phyloP scores from a whole-genome alignment of 2,888 invertebrate genomes.

The Chrysina gloriosa region DNA sequence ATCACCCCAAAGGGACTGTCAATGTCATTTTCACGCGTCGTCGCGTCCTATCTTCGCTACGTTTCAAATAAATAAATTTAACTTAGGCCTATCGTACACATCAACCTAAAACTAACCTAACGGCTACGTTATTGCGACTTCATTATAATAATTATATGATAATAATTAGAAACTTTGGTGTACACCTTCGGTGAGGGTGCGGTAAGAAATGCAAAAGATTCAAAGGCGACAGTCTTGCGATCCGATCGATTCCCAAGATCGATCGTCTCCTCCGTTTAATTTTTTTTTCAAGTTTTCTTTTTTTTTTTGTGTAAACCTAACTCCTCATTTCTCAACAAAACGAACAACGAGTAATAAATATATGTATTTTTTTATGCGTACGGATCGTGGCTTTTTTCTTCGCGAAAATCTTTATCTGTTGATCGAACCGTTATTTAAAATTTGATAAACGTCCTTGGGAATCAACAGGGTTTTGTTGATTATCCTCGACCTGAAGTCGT shows the following conservation, averaged over 20 bases:
- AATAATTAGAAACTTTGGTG: conserved; percentile 28
- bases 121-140: background rate
- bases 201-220: conserved; percentile 16
- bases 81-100: background rate
- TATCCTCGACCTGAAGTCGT: conserved; percentile 55
- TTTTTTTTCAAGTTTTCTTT: conserved; percentile 5
- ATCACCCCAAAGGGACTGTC: too few relatives aligned
- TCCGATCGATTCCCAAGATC: background rate
- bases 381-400: background rate
- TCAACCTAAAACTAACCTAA: background rate
- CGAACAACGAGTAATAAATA: conserved; percentile 18
- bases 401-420: conserved; percentile 52
- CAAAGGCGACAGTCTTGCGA: conserved; percentile 23
- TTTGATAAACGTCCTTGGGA: conserved; percentile 54
- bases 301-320: too few relatives aligned
- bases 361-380: background rate
- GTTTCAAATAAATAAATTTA: conserved; percentile 22
- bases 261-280: background rate
- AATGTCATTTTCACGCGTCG: too few relatives aligned
- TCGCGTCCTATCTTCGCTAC: background rate
- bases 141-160: conserved; percentile 6
- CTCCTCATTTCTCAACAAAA: too few relatives aligned
- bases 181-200: conserved; percentile 7
- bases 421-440: conserved; percentile 47
- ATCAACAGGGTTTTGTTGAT: conserved; percentile 52